These are phyloP conservation scores for Agrilus biguttatus DNA, from an alignment of 2,888 invertebrate genomes.

Conservation along the genomic window DNA sequence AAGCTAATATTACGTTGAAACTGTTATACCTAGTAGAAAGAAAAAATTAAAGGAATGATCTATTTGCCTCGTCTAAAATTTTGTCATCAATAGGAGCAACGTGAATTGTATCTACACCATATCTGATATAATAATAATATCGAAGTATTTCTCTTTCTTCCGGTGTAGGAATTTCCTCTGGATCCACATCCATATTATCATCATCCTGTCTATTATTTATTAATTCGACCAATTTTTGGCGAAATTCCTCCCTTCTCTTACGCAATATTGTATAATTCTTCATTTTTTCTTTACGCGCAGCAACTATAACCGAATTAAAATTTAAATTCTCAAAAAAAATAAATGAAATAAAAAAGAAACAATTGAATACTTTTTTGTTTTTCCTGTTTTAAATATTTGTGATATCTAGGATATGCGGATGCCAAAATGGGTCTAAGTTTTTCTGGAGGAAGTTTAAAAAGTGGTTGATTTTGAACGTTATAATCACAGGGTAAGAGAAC, in stretches of 20 bases:
- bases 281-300: conserved; percentile 23
- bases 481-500: conserved; percentile 41
- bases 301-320: conserved; percentile 28
- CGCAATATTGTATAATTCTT: conserved; percentile 54
- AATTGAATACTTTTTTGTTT: conserved; percentile 22
- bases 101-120: conserved; percentile 81
- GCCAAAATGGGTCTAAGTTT: conserved; percentile 30
- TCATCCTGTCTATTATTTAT: conserved; percentile 46
- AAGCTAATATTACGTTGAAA: no score
- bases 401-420: conserved; percentile 24
- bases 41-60: neutral
- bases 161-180: conserved; percentile 39
- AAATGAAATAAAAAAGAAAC: neutral
- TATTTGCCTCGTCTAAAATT: conserved; percentile 46
- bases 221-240: conserved; percentile 60
- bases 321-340: neutral
- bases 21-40: neutral
- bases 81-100: conserved; percentile 69
- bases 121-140: conserved; percentile 81
- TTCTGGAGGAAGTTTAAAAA: conserved; percentile 50
- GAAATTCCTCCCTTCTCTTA: conserved; percentile 68
- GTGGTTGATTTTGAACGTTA: conserved; percentile 38
- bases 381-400: conserved; percentile 24
- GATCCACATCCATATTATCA: conserved; percentile 31
- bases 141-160: conserved; percentile 57